Evolutionary conservation across 2,888 invertebrate species (phyloP), one percentile per base, ranked within the genome.

Genomic region (Unio delphinus): DNA sequence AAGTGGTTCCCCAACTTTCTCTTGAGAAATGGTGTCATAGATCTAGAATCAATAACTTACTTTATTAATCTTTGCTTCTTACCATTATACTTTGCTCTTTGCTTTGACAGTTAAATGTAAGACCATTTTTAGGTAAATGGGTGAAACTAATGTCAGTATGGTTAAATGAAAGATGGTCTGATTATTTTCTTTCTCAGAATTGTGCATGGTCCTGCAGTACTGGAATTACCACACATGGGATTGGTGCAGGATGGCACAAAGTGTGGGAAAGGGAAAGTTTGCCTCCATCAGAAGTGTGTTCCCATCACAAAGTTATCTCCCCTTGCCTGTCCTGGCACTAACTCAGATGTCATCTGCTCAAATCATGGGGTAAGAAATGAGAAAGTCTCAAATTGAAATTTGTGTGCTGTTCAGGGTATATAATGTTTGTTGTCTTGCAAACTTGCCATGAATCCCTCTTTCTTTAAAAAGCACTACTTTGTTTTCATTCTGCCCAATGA

Each of bases 231-330:
- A 8, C 83, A 86, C 70, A 80, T 81, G 76, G 98, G 97, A 3
- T 92, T 98, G 84, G 97, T 98, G 69, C 93, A 94, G 81, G 97
- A 98, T 90, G 98, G 98, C 30, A 97, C 98, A 23, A 95, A 95
- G 59, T 98, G 98, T 91, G 97, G 96, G 15, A 95, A 95, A 88
- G 95, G 95, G 91, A 88, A 92, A 91, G 92, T 98, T 86, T 99
- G 98, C 92, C 93, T 97, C 86, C 96, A 97, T 61, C 79, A 78
- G 73, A 77, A 78, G 65, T 87, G 87, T 80, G 80, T 81, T 20
- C 69, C 80, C 0, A 65, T 81, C 45, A 71, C 72, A 20, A 74
- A 72, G 56, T 73, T 80, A 17, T 79, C 83, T 28, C 76, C 73
- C 28, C 73, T 84, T 28, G 70, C 61, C 55, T 87, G 87, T 69